A percentile compares a stretch with the other conserved stretches of the same genome.
Conservation (phyloP, 1,140 invertebrate species). For the Rhopalosiphum maidis region DNA sequence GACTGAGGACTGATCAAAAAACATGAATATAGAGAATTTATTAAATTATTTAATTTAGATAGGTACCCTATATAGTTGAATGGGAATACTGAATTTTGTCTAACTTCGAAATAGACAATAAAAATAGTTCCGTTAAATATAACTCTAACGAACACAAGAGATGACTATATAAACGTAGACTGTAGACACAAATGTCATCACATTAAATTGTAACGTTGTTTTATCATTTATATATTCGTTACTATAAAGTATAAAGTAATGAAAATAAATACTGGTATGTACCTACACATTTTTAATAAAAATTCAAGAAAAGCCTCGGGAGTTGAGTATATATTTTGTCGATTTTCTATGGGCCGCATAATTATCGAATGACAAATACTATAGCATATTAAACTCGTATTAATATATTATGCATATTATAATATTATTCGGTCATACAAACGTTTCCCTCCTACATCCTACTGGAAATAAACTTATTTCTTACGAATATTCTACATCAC, state of each 20-base stretch:
- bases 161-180: neutral
- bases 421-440: neutral
- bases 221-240: neutral
- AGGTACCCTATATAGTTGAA: neutral
- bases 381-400: neutral
- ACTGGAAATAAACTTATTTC: neutral
- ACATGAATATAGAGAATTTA: neutral
- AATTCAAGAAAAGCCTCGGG: neutral
- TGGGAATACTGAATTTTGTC: neutral
- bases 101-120: neutral
- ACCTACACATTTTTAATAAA: neutral
- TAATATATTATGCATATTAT: neutral
- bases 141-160: neutral
- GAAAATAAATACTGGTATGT: neutral
- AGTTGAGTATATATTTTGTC: too few species aligned
- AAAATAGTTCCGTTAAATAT: neutral
- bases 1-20: neutral
- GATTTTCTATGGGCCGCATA: neutral
- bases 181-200: neutral
- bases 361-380: neutral
- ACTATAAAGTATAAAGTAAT: neutral
- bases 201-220: neutral
- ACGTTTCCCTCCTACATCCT: neutral
- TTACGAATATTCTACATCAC: neutral
- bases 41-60: neutral